phyloP scores from a whole-genome alignment of 2,113 vertebrate species.

The Circaetus gallicus region DNA sequence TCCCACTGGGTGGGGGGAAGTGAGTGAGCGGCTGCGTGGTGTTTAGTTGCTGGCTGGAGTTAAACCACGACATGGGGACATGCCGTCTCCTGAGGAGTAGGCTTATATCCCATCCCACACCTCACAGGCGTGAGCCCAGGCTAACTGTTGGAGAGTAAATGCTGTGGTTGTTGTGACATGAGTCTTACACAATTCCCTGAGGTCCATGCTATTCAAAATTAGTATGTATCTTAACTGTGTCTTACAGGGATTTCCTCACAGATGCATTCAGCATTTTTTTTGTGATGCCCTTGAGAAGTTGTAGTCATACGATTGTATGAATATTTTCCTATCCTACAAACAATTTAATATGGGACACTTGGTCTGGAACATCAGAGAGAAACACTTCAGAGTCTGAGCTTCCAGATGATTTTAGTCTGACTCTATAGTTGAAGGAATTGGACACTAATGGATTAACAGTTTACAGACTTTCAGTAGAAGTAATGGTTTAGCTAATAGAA shows the following conservation, averaged over 20 bases:
- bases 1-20: too few species aligned
- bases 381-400: not conserved
- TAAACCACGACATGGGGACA: not conserved
- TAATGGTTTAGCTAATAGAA: not conserved
- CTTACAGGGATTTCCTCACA: conserved; percentile 38
- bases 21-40: too few species aligned
- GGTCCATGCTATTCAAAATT: conserved; percentile 7
- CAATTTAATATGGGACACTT: not conserved
- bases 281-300: not conserved
- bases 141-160: not conserved
- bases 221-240: not conserved
- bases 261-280: not conserved
- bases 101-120: not conserved
- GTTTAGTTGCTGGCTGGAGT: too few species aligned
- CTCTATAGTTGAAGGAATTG: not conserved
- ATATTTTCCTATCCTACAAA: conserved; percentile 29
- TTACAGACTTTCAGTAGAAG: not conserved
- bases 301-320: not conserved
- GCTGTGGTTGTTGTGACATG: not conserved
- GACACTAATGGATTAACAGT: not conserved
- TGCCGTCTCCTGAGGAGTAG: not conserved
- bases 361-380: conserved; percentile 16
- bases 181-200: conserved; percentile 9
- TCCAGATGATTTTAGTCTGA: not conserved
- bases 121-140: not conserved